Percentiles rank a stretch among this genome's conserved stretches.
These are phyloP conservation scores for Leptatherina wallacei DNA, from an alignment of 2,797 vertebrate species.

Conservation along the genomic window DNA sequence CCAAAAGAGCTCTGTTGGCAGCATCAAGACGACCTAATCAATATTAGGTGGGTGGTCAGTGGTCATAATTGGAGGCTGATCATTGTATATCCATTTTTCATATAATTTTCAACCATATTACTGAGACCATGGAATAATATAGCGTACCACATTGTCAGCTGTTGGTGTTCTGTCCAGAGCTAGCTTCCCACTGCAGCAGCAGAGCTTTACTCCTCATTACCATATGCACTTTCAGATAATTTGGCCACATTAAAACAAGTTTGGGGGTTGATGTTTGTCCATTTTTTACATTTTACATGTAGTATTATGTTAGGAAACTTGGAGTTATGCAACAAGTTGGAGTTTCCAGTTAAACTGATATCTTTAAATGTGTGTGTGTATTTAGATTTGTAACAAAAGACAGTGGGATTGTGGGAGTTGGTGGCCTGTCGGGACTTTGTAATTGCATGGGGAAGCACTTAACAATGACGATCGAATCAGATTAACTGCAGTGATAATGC, in stretches of 20 bases:
- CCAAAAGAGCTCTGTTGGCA: too few species aligned
- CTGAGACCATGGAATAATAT: not conserved
- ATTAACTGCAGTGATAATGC: slow-evolving; percentile 46
- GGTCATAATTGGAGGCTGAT: not conserved
- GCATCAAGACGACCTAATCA: too few species aligned
- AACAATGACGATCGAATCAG: slow-evolving; percentile 31
- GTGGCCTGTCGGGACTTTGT: not conserved
- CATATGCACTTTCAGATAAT: not conserved
- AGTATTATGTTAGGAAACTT: not conserved
- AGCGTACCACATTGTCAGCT: not conserved
- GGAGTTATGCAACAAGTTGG: not conserved
- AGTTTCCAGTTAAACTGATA: not conserved
- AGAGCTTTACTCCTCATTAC: not conserved
- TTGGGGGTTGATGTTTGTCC: not conserved
- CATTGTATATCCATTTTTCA: not conserved
- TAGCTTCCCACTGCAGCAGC: not conserved
- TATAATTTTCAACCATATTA: not conserved
- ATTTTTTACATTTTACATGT: not conserved
- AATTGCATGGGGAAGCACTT: not conserved
- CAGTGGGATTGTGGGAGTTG: not conserved
- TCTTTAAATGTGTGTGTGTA: not conserved
- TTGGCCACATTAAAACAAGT: not conserved
- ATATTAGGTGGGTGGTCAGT: too few species aligned
- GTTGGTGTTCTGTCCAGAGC: not conserved
- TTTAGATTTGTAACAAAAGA: not conserved